These are phyloP conservation scores for Cephus pygmeus DNA, from an alignment of 2,888 invertebrate genomes.

Conservation along the genomic window DNA sequence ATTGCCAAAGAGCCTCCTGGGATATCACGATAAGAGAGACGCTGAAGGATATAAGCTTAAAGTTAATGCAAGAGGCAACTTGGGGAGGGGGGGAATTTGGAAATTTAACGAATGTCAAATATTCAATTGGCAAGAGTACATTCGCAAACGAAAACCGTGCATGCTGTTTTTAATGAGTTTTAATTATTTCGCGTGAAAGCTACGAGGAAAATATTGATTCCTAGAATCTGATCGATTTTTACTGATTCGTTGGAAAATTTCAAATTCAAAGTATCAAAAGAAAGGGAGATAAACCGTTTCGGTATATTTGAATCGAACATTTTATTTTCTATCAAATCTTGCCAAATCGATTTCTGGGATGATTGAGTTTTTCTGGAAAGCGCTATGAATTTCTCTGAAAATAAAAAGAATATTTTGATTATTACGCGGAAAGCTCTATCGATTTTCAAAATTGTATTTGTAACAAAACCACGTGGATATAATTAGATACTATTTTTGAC, in stretches of 20 bases:
- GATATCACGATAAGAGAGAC: neutral
- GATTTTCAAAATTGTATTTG: too few relatives aligned
- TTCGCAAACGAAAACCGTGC: neutral
- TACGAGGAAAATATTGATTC: neutral
- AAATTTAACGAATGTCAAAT: neutral
- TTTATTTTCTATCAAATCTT: too few relatives aligned
- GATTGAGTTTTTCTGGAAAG: too few relatives aligned
- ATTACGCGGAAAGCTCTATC: too few relatives aligned
- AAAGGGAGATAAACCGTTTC: neutral
- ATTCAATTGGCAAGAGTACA: neutral
- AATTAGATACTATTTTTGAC: too few relatives aligned
- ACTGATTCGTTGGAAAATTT: neutral
- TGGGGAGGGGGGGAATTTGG: neutral
- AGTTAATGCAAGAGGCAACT: neutral
- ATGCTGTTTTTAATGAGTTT: neutral
- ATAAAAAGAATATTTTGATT: too few relatives aligned
- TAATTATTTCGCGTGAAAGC: neutral
- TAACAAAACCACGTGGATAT: too few relatives aligned
- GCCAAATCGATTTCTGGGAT: too few relatives aligned
- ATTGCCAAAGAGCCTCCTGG: neutral
- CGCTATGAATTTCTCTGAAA: too few relatives aligned
- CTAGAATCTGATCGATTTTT: neutral
- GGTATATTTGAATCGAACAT: too few relatives aligned
- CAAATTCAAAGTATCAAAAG: neutral
- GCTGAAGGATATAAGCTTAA: neutral